Evolutionary conservation across 1,140 invertebrate species (phyloP), one percentile per base, ranked within the genome.

Genomic region (Euura lappo): DNA sequence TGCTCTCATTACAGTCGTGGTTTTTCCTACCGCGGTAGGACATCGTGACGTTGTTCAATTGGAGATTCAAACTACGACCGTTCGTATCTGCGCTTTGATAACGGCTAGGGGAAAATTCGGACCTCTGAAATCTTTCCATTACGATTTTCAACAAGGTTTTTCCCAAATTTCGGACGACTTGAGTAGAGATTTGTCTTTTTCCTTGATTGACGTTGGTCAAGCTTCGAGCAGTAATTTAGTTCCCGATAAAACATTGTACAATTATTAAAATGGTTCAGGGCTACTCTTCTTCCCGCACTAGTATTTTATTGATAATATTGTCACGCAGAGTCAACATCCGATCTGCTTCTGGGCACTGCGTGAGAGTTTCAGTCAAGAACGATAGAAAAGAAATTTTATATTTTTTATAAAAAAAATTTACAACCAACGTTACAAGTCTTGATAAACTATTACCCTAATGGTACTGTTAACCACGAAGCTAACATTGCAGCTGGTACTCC

Each of bases 371-470:
- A 28, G 28, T 28, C 28, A 28, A 28, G 28, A 28, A 28, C 28
- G 28, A 28, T 28, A 28, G 28, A 28, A 28, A 28, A 28, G 28
- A 28, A 28, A 28, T 28, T 28, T 28, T 28, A 28, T 28, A 60
- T 11, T 60, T 60, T 11, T 69, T 44, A 4, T 69, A 45, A 45
- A 44, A 45, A 68, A 69, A 69, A 46, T 69, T 46, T 45, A 69
- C 44, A 44, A 69, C 44, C 44, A 42, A n/a, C 44, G 28, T 28
- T 28, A 69, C 44, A 13, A 13, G 44, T 6, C 68, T 69, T 69
- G 6, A 69, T 7, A 13, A 68, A 69, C 44, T 13, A 69, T 28
- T 28, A 28, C 28, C 46, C 68, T 69, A 45, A 69, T 44, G 46
- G 44, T 45, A 42, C 66, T 42, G 46, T 69, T 69, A 45, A 46